Conservation (phyloP, 1,140 invertebrate genomes). For the Nephotettix cincticeps region DNA sequence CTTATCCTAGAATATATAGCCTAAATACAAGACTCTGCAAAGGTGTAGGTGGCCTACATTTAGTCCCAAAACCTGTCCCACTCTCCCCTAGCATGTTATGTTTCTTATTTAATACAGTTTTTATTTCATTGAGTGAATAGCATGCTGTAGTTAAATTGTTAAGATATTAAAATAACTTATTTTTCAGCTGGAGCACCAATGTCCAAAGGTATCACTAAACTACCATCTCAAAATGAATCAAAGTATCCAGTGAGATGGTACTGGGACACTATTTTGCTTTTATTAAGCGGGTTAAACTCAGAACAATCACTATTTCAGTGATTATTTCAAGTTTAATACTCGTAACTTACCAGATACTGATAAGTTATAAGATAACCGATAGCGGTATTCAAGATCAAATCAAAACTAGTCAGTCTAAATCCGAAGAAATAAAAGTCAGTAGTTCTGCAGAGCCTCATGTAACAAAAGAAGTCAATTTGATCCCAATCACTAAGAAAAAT, state of each 20-base stretch:
- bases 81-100: too few relatives aligned
- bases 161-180: too few relatives aligned
- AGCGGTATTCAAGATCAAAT: background rate
- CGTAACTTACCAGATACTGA: slow-evolving; percentile 6
- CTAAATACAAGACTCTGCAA: too few relatives aligned
- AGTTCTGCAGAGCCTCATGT: background rate
- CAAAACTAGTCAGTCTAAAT: background rate
- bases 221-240: background rate
- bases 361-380: slow-evolving; percentile 5
- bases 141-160: too few relatives aligned
- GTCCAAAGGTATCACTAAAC: too few relatives aligned
- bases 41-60: too few relatives aligned
- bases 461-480: background rate
- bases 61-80: too few relatives aligned
- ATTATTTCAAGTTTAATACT: slow-evolving; percentile 1
- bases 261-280: background rate
- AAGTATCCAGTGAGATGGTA: background rate
- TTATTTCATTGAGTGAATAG: too few relatives aligned
- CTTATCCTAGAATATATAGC: too few relatives aligned
- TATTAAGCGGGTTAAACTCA: background rate
- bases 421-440: background rate
- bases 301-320: background rate
- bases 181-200: too few relatives aligned
- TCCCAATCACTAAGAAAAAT: background rate
- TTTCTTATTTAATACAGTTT: too few relatives aligned